These are phyloP conservation scores for Echinometra lucunter DNA, from an alignment of 53 echinoderm and acorn worm species.

Conservation along the genomic window DNA sequence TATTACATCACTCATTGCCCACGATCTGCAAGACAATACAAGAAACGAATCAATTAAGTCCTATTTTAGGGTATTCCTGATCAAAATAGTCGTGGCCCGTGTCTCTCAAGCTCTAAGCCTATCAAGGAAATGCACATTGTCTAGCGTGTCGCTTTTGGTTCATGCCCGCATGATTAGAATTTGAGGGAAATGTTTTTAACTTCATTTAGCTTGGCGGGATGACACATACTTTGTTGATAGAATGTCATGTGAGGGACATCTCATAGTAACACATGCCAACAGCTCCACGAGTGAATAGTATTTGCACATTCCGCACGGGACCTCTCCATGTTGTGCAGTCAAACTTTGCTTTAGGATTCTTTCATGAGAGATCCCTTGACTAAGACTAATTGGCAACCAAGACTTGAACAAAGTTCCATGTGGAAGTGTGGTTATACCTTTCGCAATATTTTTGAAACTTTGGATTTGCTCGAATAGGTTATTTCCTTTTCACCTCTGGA, in stretches of 20 bases:
- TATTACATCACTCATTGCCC: background rate
- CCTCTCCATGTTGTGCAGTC: background rate
- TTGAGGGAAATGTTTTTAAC: constrained; percentile 26
- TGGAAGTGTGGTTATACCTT: background rate
- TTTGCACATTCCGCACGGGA: background rate
- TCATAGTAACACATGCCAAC: background rate
- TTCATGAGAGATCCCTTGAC: background rate
- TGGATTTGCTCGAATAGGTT: background rate
- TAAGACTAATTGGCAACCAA: background rate
- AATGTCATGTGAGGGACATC: background rate
- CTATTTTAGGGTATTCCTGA: constrained; percentile 46
- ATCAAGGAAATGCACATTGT: constrained; percentile 43
- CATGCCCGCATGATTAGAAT: background rate
- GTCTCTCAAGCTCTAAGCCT: background rate
- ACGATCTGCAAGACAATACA: background rate
- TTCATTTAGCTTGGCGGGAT: background rate
- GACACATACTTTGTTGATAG: constrained; percentile 38
- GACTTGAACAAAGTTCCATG: background rate
- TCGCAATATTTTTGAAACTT: background rate
- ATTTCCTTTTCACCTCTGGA: background rate
- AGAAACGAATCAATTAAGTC: background rate
- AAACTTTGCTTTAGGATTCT: background rate
- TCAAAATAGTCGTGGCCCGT: constrained; percentile 3
- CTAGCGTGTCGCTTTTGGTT: constrained; percentile 25
- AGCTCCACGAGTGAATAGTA: background rate